Evolutionary conservation across 2,113 vertebrate species (phyloP), one percentile per base, ranked within the genome.

Genomic region (Pseudolaguvia tuberculata): DNA sequence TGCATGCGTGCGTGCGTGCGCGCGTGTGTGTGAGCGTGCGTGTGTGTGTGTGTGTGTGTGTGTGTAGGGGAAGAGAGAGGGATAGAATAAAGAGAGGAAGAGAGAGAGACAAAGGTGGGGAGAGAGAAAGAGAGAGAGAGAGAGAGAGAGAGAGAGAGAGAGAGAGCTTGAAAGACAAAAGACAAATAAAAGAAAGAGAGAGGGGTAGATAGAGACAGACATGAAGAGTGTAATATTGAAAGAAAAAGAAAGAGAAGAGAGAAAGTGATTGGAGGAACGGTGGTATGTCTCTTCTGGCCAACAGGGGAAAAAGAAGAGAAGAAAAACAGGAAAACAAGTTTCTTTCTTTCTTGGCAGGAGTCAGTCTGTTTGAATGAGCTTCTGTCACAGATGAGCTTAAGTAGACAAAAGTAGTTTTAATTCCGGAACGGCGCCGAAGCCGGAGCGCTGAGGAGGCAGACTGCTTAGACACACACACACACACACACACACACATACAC

Each of bases 321-420:
- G 12, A 70, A 35, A 83, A 83, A 83, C 75, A 81, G 80, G 82
- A 83, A 83, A 79, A 85, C 63, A 82, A 75, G 80, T 87, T 88
- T 84, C 52, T 80, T 80, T n/a, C 83, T 77, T 82, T 74, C 81
- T 83, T 92, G 89, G 90, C 91, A 91, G 74, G 85, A 88, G 82
- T 88, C 88, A 85, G 87, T 91, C 87, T 90, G 88, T 91, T 90
- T 88, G 87, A 89, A 91, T 86, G 88, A 87, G 86, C 88, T 85
- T 84, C 86, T 86, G 86, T 88, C 89, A 89, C 87, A 88, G 88
- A 91, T 88, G 88, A 89, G 90, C 88, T 91, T 90, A 89, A 88
- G 87, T 89, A 89, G 87, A 92, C 90, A 92, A 91, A 91, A 91
- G 90, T 91, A 90, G 90, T 88, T 90, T 66, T 91, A 91, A 91